These are phyloP conservation scores for Drosophila borborema DNA, from an alignment of 2,888 invertebrate species.

Conservation along the genomic window DNA sequence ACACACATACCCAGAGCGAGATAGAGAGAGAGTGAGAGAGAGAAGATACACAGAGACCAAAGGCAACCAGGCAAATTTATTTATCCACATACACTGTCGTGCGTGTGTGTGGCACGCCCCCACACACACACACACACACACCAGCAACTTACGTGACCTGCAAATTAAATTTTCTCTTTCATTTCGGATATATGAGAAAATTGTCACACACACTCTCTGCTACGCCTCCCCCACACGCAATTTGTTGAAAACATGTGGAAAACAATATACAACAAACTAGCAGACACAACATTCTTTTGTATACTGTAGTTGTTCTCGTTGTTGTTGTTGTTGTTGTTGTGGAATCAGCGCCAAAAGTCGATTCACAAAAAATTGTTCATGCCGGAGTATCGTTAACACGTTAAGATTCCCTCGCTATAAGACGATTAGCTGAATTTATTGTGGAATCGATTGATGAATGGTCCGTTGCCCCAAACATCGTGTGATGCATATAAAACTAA, in stretches of 20 bases:
- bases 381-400: constrained; percentile 45
- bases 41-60: constrained; percentile 16
- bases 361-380: constrained; percentile 31
- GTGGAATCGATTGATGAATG: constrained; percentile 60
- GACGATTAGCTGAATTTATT: constrained; percentile 63
- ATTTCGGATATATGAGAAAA: constrained; percentile 72
- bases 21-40: background rate
- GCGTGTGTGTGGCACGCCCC: constrained; percentile 22
- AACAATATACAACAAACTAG: constrained; percentile 41
- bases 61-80: constrained; percentile 54
- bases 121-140: constrained; percentile 59
- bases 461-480: constrained; percentile 41
- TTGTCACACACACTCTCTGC: constrained; percentile 62
- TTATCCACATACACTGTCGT: constrained; percentile 24
- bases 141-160: constrained; percentile 76
- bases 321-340: constrained; percentile 13
- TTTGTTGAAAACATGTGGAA: constrained; percentile 54
- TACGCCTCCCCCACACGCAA: constrained; percentile 34
- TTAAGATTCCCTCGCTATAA: constrained; percentile 51
- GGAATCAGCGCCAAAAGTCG: constrained; percentile 28
- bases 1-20: constrained; percentile 1
- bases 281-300: constrained; percentile 25
- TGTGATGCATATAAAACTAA: constrained; percentile 57
- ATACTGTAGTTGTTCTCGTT: background rate
- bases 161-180: constrained; percentile 80